These are phyloP conservation scores for Drosophila greeni DNA, from an alignment of 2,888 invertebrate genomes.

Conservation along the genomic window DNA sequence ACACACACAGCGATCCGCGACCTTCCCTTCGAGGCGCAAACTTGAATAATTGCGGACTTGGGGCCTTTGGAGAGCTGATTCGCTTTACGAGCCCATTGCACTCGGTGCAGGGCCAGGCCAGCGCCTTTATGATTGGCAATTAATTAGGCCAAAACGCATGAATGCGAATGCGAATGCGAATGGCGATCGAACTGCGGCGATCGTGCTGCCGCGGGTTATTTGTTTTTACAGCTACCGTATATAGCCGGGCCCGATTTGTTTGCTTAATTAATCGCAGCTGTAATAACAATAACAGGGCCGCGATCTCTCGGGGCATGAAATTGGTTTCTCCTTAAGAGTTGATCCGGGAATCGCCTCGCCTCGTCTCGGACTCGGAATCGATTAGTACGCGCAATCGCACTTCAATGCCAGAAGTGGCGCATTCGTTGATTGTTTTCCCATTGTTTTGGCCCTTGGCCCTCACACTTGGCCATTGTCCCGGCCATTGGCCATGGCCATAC, in stretches of 20 bases:
- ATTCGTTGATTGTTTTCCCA: conserved; percentile 48
- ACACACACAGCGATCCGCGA: conserved; percentile 55
- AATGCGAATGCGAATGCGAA: conserved; percentile 18
- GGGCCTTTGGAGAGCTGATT: conserved; percentile 68
- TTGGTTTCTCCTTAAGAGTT: conserved; percentile 38
- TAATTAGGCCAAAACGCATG: conserved; percentile 69
- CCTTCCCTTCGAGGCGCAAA: conserved; percentile 65
- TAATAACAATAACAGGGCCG: conserved; percentile 59
- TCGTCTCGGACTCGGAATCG: conserved; percentile 57
- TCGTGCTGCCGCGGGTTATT: conserved; percentile 59
- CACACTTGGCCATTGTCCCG: conserved; percentile 68
- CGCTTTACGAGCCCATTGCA: conserved; percentile 71
- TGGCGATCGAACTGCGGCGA: conserved; percentile 31
- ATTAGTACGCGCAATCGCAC: conserved; percentile 68
- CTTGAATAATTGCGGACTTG: conserved; percentile 69
- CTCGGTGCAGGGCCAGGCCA: conserved; percentile 13
- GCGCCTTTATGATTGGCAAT: conserved; percentile 72
- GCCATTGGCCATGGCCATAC: conserved; percentile 63
- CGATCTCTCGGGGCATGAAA: conserved; percentile 55
- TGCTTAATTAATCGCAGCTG: conserved; percentile 73
- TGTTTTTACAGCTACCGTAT: conserved; percentile 72
- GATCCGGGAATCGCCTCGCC: not conserved
- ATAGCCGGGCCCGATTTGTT: conserved; percentile 64
- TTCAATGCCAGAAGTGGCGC: conserved; percentile 67
- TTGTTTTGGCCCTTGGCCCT: conserved; percentile 47